Percentiles rank a stretch among this genome's conserved stretches.
Conservation (phyloP, 2,888 invertebrate genomes). For the Euplagia quadripunctaria region DNA sequence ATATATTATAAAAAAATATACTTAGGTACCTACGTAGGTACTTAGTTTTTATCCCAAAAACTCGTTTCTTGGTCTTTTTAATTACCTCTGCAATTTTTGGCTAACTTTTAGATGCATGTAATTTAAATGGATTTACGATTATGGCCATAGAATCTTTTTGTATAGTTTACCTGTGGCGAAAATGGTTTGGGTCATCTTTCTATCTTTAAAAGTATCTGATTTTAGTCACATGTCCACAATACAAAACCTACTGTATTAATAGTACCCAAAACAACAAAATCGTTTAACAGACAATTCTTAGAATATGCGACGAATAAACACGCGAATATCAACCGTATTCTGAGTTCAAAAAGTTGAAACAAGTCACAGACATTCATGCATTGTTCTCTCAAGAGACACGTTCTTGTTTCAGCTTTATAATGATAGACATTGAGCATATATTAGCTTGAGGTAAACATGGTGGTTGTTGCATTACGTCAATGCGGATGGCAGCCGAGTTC, state of each 20-base stretch:
- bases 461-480: slow-evolving; percentile 61
- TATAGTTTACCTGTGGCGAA: slow-evolving; percentile 7
- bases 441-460: slow-evolving; percentile 29
- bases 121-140: neutral
- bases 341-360: slow-evolving; percentile 32
- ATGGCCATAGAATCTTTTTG: neutral
- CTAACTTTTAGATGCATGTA: neutral
- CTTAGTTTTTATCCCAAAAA: neutral
- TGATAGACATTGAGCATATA: neutral
- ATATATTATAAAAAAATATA: neutral
- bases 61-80: too few relatives aligned
- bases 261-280: slow-evolving; percentile 32
- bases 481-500: slow-evolving; percentile 57
- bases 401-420: neutral
- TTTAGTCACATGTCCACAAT: slow-evolving; percentile 25
- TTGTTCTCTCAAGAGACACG: slow-evolving; percentile 30
- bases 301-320: slow-evolving; percentile 21
- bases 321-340: slow-evolving; percentile 35
- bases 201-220: slow-evolving; percentile 33
- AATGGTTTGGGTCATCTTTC: slow-evolving; percentile 30
- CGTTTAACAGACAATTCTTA: slow-evolving; percentile 22
- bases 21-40: neutral
- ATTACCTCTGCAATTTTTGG: too few relatives aligned
- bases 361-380: slow-evolving; percentile 23
- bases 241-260: slow-evolving; percentile 28